Evolutionary conservation across 2,797 vertebrate species (phyloP).

Genomic region (Darevskia mixta): DNA sequence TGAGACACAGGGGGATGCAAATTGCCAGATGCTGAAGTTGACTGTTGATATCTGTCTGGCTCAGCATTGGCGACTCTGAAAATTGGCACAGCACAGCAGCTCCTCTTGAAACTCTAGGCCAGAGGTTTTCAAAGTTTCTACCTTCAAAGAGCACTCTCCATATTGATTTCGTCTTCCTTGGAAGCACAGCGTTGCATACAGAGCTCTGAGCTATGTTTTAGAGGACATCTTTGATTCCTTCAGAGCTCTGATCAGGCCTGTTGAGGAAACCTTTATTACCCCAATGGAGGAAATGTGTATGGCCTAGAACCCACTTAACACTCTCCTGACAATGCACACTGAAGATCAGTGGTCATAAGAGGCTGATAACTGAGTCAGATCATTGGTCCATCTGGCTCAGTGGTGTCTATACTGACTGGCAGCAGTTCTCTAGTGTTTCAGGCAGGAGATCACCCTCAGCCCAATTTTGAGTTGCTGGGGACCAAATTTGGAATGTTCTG

Average conservation of each 20-base stretch:
- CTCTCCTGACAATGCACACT: not conserved
- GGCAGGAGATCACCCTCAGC: too few relatives aligned
- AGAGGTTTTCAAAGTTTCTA: not conserved
- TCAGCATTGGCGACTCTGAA: not conserved
- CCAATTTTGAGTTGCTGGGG: too few relatives aligned
- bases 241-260: not conserved
- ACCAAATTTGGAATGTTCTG: too few relatives aligned
- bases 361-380: too few relatives aligned
- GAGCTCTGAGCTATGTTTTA: not conserved
- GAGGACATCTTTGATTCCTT: not conserved
- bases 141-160: not conserved
- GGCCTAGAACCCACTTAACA: not conserved
- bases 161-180: not conserved
- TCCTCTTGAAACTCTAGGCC: not conserved
- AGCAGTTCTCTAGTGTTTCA: too few relatives aligned
- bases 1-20: not conserved
- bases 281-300: not conserved
- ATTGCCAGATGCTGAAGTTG: conserved; percentile 12
- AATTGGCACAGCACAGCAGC: fast-evolving
- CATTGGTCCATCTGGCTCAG: not conserved
- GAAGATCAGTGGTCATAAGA: not conserved
- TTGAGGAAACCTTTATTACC: not conserved
- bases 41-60: conserved; percentile 21
- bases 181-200: not conserved
- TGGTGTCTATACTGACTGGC: not conserved